phyloP scores from a whole-genome alignment of 2,797 vertebrate genomes.

The Coranthus polyacanthus region DNA sequence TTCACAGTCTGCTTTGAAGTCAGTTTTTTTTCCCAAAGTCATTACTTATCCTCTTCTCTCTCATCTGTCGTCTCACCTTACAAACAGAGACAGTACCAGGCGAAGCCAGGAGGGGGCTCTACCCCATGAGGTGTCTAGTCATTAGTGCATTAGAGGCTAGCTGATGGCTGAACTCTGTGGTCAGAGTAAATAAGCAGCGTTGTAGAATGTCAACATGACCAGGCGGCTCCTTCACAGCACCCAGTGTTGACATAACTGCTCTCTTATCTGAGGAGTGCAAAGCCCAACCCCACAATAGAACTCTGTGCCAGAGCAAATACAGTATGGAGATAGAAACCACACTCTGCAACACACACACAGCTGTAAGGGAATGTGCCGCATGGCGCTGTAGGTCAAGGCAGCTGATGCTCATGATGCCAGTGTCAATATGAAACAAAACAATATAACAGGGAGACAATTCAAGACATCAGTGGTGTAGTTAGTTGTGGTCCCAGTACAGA shows the following conservation, averaged over 20 bases:
- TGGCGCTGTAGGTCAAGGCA: conserved; percentile 29
- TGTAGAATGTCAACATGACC: conserved; percentile 81
- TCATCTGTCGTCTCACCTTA: conserved; percentile 38
- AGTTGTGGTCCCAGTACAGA: not conserved
- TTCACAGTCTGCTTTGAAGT: conserved; percentile 39
- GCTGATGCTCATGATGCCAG: conserved; percentile 7
- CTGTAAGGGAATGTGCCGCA: conserved; percentile 54
- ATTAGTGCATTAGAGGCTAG: conserved; percentile 66
- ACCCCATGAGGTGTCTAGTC: conserved; percentile 44
- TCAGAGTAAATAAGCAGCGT: conserved; percentile 80
- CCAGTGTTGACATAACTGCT: conserved; percentile 84
- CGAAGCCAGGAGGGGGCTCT: conserved; percentile 66
- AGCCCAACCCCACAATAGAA: conserved; percentile 73
- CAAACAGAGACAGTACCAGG: conserved; percentile 41
- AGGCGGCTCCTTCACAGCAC: conserved; percentile 78
- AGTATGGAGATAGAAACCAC: conserved; percentile 65
- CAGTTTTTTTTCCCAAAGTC: conserved; percentile 9
- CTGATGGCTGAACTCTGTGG: conserved; percentile 74
- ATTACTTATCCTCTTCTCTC: conserved; percentile 25
- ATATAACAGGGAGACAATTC: conserved; percentile 25
- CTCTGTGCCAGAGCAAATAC: conserved; percentile 81
- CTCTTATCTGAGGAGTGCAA: conserved; percentile 81
- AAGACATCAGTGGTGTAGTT: conserved; percentile 2
- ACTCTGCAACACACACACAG: conserved; percentile 26
- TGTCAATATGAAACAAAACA: conserved; percentile 14